Evolutionary conservation across 1,140 invertebrate species (phyloP).

Genomic region (Brachionus rubens): DNA sequence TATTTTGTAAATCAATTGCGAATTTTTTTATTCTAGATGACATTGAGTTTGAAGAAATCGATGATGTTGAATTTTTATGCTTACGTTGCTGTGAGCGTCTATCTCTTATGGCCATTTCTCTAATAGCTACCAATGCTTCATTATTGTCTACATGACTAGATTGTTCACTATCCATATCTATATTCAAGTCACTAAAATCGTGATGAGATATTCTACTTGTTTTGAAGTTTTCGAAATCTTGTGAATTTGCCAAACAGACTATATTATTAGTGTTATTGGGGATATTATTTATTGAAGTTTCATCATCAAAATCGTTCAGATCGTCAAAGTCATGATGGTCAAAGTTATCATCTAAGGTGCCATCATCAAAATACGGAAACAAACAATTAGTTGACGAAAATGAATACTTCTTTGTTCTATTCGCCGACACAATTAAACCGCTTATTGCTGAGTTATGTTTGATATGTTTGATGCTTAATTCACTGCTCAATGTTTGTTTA

Average conservation of each 20-base stretch:
- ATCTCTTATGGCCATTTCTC: slow-evolving; percentile 40
- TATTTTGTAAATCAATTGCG: slow-evolving; percentile 38
- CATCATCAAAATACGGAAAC: slow-evolving; percentile 10
- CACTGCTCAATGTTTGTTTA: too few relatives aligned
- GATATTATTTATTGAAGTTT: too few relatives aligned
- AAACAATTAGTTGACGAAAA: background rate
- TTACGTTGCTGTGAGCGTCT: background rate
- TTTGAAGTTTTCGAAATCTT: too few relatives aligned
- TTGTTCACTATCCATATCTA: background rate
- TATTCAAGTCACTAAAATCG: background rate
- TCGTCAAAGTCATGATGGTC: too few relatives aligned
- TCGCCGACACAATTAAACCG: background rate
- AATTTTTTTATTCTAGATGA: slow-evolving; percentile 36
- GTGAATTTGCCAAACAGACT: too few relatives aligned
- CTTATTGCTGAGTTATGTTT: too few relatives aligned
- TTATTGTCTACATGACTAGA: background rate
- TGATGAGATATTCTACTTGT: background rate
- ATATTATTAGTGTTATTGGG: too few relatives aligned
- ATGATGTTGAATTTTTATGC: slow-evolving; percentile 40
- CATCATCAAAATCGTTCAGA: too few relatives aligned
- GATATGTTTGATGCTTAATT: too few relatives aligned
- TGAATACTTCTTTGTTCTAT: background rate
- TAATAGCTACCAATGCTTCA: slow-evolving; percentile 5
- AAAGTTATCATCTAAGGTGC: too few relatives aligned
- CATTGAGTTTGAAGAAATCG: background rate